Base-by-base conservation (phyloP, 2,113 vertebrate species). In the Sceloporus undulatus region DNA sequence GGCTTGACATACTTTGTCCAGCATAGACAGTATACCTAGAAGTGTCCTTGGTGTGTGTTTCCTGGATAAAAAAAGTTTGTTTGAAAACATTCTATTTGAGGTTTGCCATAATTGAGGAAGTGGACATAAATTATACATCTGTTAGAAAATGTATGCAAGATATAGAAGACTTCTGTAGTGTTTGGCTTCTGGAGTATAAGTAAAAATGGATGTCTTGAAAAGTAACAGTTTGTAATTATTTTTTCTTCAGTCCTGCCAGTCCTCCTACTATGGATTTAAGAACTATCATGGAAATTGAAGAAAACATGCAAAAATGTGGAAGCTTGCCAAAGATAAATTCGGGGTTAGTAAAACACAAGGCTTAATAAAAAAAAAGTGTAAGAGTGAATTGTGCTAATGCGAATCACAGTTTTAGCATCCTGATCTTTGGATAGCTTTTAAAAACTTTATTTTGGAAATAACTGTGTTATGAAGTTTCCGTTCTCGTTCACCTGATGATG, bases 231-330 rank as follows among this genome's bases (percentile, higher is more conserved):
- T 82, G 2, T 68, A 87, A 91, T 85, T 91, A 66, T 95, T 91
- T 93, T 87, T 71, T 95, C 93, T 85, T 93, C 94, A 98, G 98
- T 93, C 96, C 97, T 83, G 91, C 95, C 92, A 96, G 96, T 91
- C 97, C 98, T 93, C 98, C 98, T 91, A 97, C 98, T 82, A 88
- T 98, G 97, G 98, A 99, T 95, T 97, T 99, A 75, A 97, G 98
- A 96, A 97, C 98, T 82, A 98, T 99, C 94, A 99, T 99, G 98
- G 98, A 99, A 96, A 98, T 98, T 96, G 98, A 99, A 97, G 98
- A 98, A 96, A 98, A 92, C 84, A 97, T 96, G 93, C 97, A 97
- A 93, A 98, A 97, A 88, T 95, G 95, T 90, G 96, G 98, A 96
- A 95, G 97, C 42, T 96, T 96, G 92, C 97, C 97, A 93, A 99